Conservation (phyloP, 2,797 vertebrate species). For the Trematomus bernacchii region DNA sequence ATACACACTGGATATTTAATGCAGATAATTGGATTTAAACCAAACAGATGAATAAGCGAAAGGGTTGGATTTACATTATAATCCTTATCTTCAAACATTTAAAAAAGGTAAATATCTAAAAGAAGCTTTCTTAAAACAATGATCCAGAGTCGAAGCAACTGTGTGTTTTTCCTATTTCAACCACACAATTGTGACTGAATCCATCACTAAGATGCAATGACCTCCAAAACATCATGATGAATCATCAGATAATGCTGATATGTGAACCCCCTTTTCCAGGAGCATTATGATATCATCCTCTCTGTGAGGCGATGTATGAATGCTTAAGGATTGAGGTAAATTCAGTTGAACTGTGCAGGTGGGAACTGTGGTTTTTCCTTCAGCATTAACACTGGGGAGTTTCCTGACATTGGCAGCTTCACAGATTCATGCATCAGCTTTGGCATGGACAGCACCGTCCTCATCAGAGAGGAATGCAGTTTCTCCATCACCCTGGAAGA, state of each 20-base stretch:
- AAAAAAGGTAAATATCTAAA: background rate
- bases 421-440: constrained; percentile 6
- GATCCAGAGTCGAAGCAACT: background rate
- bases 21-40: background rate
- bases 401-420: constrained; percentile 27
- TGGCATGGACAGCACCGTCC: background rate
- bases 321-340: constrained; percentile 49
- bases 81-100: background rate
- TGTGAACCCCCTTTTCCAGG: constrained; percentile 51
- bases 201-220: constrained; percentile 1
- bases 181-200: constrained; percentile 15
- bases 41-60: background rate
- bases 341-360: constrained; percentile 25
- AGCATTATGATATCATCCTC: constrained; percentile 66
- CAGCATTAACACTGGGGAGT: constrained; percentile 8
- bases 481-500: no score
- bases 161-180: background rate
- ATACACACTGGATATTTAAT: background rate
- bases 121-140: background rate
- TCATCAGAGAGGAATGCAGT: background rate
- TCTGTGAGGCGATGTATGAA: constrained; percentile 40
- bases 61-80: background rate
- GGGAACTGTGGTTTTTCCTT: constrained; percentile 28
- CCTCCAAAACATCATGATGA: constrained; percentile 46
- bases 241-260: constrained; percentile 47